Evolutionary conservation across 2,888 invertebrate species (phyloP), one percentile per base, ranked within the genome.

Genomic region (Dynastes maya): DNA sequence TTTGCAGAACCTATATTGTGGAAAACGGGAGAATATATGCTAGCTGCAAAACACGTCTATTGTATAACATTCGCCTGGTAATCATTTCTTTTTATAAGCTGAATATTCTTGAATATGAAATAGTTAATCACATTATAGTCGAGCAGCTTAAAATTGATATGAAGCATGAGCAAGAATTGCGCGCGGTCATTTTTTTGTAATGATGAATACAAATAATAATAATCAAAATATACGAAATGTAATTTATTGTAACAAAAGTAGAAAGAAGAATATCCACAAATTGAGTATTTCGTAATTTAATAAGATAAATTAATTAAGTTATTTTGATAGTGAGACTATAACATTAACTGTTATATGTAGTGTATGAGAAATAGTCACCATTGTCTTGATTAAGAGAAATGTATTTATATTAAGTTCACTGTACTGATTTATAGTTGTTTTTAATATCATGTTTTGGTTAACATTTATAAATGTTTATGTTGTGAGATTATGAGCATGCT

Each of bases 401-500:
- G 45, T 45, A 61, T 61, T 61, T 61, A 74, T 74, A 74, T 72
- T 72, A 72, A 72, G 72, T 55, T 72, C 72, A 74, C 63, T 45
- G 61, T 61, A 74, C 61, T 61, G 72, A 74, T 74, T 49, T 74
- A 74, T 61, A 61, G 3, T 72, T 74, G 61, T 74, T 74, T 74
- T 74, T 74, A 61, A 61, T 74, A 61, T 61, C 45, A 61, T 74
- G 13, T 72, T 74, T 74, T 74, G 72, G 72, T 74, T 74, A 74
- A 61, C 40, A 45, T 74, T 74, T 74, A 74, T 74, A 74, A 40
- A 74, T 61, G 61, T 74, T 72, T 72, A 72, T 71, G n/a, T 53
- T 72, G 72, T 72, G 72, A 72, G 72, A 74, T 74, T 61, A 74
- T 71, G 55, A 29, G 71, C 71, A 71, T 74, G 72, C 45, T 74